Evolutionary conservation across 1,140 invertebrate genomes (phyloP).

Genomic region (Sycophaga agraensis): DNA sequence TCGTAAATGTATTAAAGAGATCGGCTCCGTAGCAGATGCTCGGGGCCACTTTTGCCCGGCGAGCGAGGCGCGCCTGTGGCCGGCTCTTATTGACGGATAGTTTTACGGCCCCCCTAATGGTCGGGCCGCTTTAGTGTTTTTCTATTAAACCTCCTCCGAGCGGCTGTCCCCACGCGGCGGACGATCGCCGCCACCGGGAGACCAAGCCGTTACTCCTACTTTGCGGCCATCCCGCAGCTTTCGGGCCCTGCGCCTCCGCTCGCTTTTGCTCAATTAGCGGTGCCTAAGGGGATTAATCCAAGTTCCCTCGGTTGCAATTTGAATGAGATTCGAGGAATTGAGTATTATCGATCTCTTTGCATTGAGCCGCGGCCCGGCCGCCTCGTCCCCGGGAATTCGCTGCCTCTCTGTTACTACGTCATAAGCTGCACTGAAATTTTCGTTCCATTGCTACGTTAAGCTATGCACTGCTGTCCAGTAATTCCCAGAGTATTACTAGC

Average conservation of each 20-base stretch:
- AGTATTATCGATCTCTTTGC: too few species aligned
- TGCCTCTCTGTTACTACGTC: too few species aligned
- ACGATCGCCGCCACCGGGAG: too few species aligned
- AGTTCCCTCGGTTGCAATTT: background rate
- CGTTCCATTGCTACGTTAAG: too few species aligned
- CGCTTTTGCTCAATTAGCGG: background rate
- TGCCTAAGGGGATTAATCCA: background rate
- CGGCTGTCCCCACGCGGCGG: too few species aligned
- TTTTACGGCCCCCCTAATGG: constrained; percentile 13
- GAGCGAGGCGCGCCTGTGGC: background rate
- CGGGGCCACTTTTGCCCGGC: constrained; percentile 14
- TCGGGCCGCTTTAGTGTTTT: constrained; percentile 7
- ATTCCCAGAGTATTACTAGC: too few species aligned
- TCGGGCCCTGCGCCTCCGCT: too few species aligned
- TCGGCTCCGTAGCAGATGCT: constrained; percentile 14
- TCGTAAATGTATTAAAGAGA: constrained; percentile 28
- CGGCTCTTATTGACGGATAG: constrained; percentile 4
- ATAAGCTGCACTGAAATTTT: too few species aligned
- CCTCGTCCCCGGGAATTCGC: too few species aligned
- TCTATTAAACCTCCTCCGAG: constrained; percentile 14
- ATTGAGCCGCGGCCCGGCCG: too few species aligned
- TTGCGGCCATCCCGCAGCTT: background rate
- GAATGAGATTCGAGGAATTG: background rate
- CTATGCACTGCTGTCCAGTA: too few species aligned
- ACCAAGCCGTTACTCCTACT: background rate